phyloP scores from a whole-genome alignment of 2,888 invertebrate genomes.

The Galerucella calmariensis region DNA sequence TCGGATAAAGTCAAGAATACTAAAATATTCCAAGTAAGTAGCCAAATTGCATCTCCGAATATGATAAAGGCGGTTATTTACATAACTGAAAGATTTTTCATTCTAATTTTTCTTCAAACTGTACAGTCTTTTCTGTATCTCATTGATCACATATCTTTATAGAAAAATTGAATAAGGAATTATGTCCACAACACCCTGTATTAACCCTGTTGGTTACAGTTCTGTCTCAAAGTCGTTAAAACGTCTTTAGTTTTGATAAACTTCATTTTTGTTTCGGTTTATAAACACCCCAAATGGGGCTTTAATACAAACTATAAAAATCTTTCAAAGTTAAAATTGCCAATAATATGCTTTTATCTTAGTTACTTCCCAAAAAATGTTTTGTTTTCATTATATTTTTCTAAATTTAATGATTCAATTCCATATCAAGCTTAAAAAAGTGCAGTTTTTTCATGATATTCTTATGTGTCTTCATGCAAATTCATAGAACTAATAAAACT shows the following conservation, averaged over 20 bases:
- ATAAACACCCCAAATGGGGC: constrained; percentile 9
- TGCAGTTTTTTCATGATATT: too few species aligned
- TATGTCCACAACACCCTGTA: too few species aligned
- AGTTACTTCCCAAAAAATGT: too few species aligned
- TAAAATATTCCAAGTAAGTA: constrained; percentile 14
- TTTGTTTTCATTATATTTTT: too few species aligned
- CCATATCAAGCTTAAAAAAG: too few species aligned
- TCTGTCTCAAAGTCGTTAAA: neutral
- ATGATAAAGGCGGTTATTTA: constrained; percentile 30
- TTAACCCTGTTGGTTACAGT: neutral
- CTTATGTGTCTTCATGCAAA: too few species aligned
- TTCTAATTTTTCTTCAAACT: neutral
- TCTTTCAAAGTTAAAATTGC: neutral
- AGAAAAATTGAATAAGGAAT: too few species aligned
- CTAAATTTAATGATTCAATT: too few species aligned
- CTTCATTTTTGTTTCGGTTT: constrained; percentile 14
- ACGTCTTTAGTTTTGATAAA: constrained; percentile 11
- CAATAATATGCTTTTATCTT: too few species aligned
- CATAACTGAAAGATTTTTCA: constrained; percentile 10
- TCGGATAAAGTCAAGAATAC: constrained; percentile 39
- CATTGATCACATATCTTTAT: too few species aligned
- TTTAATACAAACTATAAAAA: constrained; percentile 16
- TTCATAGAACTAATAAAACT: too few species aligned
- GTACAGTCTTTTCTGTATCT: too few species aligned
- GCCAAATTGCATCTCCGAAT: constrained; percentile 29